Base-by-base conservation (phyloP, 2,888 invertebrate genomes). In the Eulithis prunata region DNA sequence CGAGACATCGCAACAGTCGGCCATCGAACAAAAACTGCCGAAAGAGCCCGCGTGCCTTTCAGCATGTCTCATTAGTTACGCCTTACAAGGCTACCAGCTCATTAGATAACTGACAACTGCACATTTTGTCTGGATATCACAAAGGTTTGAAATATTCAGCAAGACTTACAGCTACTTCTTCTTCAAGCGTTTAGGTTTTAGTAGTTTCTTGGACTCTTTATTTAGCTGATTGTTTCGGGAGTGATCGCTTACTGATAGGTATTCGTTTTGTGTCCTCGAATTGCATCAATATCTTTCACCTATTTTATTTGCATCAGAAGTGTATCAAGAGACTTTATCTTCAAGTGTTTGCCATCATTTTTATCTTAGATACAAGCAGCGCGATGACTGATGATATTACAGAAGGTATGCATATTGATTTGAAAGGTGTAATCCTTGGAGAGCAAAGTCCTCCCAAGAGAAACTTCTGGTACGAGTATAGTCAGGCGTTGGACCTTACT, bases 1-100 rank as follows among this genome's bases (percentile, higher is more conserved):
- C n/a, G n/a, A 7, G 52, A 28, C 36, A 53, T 6, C 36, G 52
- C 32, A 53, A 53, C 21, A 36, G 52, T 36, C 13, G 36, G n/a
- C 51, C 11, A 14, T 7, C 13, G 32, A 10, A 53, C 52, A 59
- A 59, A 59, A 59, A 59, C 28, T 14, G 43, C 52, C 59, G 10
- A 59, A 59, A 21, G 11, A 41, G n/a, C 13, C 54, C 43, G 51
- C 38, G 36, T 36, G 52, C 52, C 52, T 53, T 11, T 13, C 36
- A 32, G 28, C 45, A 7, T 51, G 43, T 21, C 59, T 59, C 52
- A 59, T 59, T 59, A 59, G 59, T 45, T 38, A 43, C 59, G 52
- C 59, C 59, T 32, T 59, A 59, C 52, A 59, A 32, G 59, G 59
- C 32, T 53, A 3, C n/a, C 13, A 12, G n/a, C 52, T 36, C 52